Base-by-base conservation (phyloP, 2,113 vertebrate species). In the Python bivittatus region DNA sequence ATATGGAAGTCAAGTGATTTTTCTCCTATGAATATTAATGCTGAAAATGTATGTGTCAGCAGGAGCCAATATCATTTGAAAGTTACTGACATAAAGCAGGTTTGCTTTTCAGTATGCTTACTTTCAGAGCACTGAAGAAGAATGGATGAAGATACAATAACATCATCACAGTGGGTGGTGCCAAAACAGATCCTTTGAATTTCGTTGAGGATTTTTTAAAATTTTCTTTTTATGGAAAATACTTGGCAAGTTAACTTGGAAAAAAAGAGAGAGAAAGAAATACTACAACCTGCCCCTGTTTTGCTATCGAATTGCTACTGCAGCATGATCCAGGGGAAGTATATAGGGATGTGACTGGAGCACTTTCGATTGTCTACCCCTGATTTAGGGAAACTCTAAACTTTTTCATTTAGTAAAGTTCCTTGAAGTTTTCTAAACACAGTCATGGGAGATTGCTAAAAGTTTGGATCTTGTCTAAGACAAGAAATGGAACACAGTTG, bases 361-460 rank as follows among this genome's bases (percentile, higher is more conserved):
- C 13, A 72, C 17, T 72, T 17, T 38, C 15, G 33, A 33, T 33
- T 72, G 17, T 6, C 68, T 72, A 20, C 2, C n/a, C 15, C 33
- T 72, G 68, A 72, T 6, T 5, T n/a, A 68, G 33, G 84, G 3
- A 0, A 1, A 52, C 29, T 52, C 91, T 38, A 44, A 27, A 1
- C 44, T 1, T 83, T 93, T 89, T 72, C n/a, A 64, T 93, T 94
- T 90, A 22, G 6, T 92, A n/a, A 91, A 10, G 10, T 93, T 4
- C 1, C 8, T 20, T 17, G 0, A 27, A 5, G 44, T 12, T 1
- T 15, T 91, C 90, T 84, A 84, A 29, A 25, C 60, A 88, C 90
- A 27, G 1, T 57, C 0, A 87, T 90, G 86, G 38, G 9, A 94
- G 57, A 1, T 91, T 12, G 91, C 86, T 54, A 88, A 93, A 64